A percentile compares a stretch with the other conserved stretches of the same genome.
Conservation (phyloP, 2,888 invertebrate genomes). For the Tachina grossa region DNA sequence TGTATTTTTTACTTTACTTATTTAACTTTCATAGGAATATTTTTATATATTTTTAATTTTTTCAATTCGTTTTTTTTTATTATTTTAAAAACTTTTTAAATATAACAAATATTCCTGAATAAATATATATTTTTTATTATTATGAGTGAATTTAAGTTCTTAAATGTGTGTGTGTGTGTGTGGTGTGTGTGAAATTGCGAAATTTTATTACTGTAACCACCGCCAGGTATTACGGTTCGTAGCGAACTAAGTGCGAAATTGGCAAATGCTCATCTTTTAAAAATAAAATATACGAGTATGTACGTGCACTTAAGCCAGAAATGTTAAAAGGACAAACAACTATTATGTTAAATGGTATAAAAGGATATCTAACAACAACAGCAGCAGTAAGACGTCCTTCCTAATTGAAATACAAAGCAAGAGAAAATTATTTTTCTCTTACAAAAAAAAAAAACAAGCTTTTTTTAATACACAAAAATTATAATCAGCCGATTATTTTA, state of each 20-base stretch:
- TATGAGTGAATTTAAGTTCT: slow-evolving; percentile 18
- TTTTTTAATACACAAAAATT: neutral
- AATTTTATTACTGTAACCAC: slow-evolving; percentile 66
- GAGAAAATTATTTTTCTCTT: slow-evolving; percentile 19
- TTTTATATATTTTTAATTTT: slow-evolving; percentile 1
- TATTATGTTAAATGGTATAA: slow-evolving; percentile 1
- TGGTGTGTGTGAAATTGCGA: slow-evolving; percentile 27
- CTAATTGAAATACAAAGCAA: slow-evolving; percentile 11
- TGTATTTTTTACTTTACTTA: slow-evolving; percentile 66
- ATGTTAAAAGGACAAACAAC: slow-evolving; percentile 38
- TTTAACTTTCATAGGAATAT: neutral
- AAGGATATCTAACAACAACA: slow-evolving; percentile 31
- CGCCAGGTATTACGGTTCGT: slow-evolving; percentile 65
- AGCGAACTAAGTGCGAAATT: slow-evolving; percentile 68
- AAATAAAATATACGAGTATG: neutral
- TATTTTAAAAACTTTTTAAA: slow-evolving; percentile 10
- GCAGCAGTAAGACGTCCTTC: neutral
- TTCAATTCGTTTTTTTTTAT: slow-evolving; percentile 6
- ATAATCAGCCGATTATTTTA: too few relatives aligned
- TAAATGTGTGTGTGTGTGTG: slow-evolving; percentile 16
- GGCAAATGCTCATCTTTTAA: slow-evolving; percentile 68
- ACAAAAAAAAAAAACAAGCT: slow-evolving; percentile 19
- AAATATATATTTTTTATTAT: slow-evolving; percentile 16
- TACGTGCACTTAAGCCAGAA: neutral
- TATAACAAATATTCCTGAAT: slow-evolving; percentile 29